Evolutionary conservation across 2,888 invertebrate genomes (phyloP), one percentile per base, ranked within the genome.

Genomic region (Eupithecia subumbrata): DNA sequence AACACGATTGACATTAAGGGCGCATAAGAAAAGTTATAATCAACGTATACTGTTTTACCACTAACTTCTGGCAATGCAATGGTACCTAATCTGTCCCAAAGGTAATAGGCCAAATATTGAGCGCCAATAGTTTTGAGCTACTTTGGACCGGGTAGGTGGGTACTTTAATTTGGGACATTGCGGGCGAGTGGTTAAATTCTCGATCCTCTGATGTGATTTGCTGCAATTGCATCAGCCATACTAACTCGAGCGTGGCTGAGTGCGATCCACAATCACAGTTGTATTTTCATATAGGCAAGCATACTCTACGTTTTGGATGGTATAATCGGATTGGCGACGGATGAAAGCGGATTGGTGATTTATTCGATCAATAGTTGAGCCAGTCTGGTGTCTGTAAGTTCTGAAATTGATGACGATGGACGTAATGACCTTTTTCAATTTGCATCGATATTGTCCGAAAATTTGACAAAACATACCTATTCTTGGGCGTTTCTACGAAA

Each of bases 121-220:
- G 11, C 9, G 4, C 22, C 30, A 30, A 63, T 56, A 56, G 37
- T 37, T 34, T 8, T 66, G 2, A 40, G 34, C n/a, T 66, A 66
- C n/a, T 25, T 34, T 64, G 8, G 16, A 7, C 16, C 64, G 34
- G 16, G 16, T 30, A 9, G 40, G 9, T 40, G 7, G 37, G 37
- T 40, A 40, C 4, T 9, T 40, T 66, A n/a, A 40, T 67, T 67
- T 67, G n/a, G 18, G 12, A 67, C 12, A 12, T 9, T 40, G 78
- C 73, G 60, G 72, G 63, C 43, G 74, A 69, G 64, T 74, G 76
- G 80, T 80, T 79, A 84, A 84, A 83, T 84, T 82, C 83, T 83
- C 76, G 78, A 79, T 80, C 82, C 81, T 83, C 81, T 84, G 82
- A 85, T 86, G 84, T 86, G 86, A 88, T 87, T 87, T 82, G 80